Conservation (phyloP, 1,140 invertebrate genomes). For the Rhagoletis zephyria region DNA sequence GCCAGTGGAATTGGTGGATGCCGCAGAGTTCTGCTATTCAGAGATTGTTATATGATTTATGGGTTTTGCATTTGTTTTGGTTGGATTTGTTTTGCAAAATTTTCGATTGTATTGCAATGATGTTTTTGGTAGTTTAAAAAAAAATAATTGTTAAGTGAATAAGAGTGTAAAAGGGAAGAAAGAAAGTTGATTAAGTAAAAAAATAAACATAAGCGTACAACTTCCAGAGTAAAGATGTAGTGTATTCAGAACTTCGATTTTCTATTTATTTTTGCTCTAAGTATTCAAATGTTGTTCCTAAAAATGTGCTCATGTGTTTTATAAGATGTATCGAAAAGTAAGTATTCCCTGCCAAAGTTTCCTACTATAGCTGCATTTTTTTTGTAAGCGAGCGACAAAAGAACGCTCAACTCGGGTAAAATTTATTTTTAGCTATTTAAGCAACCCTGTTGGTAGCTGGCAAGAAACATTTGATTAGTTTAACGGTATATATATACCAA, state of each 20-base stretch:
- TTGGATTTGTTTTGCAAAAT: slow-evolving; percentile 21
- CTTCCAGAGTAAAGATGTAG: neutral
- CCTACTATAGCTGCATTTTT: too few relatives aligned
- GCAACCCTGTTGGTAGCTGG: too few relatives aligned
- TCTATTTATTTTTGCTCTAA: neutral
- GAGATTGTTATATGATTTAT: slow-evolving; percentile 4
- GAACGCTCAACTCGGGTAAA: too few relatives aligned
- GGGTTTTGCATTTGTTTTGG: neutral
- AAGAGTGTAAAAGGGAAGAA: neutral
- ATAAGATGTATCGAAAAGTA: slow-evolving; percentile 18
- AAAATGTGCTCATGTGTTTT: neutral
- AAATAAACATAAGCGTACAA: neutral
- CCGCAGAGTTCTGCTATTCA: slow-evolving; percentile 58
- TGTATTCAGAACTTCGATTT: neutral
- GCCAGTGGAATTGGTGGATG: slow-evolving; percentile 65
- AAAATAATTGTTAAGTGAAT: neutral
- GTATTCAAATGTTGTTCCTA: neutral
- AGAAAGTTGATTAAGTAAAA: slow-evolving; percentile 19
- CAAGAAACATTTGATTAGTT: too few relatives aligned
- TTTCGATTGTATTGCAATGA: neutral
- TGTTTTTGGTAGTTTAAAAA: neutral
- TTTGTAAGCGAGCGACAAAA: too few relatives aligned
- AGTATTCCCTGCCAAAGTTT: neutral
- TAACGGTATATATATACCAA: too few relatives aligned
- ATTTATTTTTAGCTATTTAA: too few relatives aligned